Conservation (phyloP, 2,888 invertebrate species). For the Pheosia tremula region DNA sequence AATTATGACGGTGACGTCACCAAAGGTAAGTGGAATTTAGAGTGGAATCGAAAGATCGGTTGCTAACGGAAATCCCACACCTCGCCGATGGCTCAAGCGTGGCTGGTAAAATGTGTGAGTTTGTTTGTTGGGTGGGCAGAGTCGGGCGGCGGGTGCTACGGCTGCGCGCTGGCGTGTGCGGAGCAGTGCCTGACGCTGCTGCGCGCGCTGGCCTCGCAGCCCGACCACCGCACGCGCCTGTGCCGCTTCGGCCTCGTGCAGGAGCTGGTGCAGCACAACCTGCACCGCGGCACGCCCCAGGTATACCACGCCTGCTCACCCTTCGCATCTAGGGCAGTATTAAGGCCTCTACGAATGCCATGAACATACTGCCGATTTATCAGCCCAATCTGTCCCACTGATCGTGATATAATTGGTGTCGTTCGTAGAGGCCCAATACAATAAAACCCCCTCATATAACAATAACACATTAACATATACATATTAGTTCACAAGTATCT, state of each 20-base stretch:
- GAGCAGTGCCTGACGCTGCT: slow-evolving; percentile 97
- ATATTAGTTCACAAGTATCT: too few species aligned
- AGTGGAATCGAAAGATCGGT: neutral
- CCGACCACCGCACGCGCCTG: slow-evolving; percentile 89
- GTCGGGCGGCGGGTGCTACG: slow-evolving; percentile 88
- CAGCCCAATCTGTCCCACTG: too few species aligned
- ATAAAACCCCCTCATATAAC: too few species aligned
- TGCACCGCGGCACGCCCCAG: slow-evolving; percentile 93
- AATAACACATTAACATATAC: too few species aligned
- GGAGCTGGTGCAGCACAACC: slow-evolving; percentile 95
- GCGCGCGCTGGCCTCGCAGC: slow-evolving; percentile 93
- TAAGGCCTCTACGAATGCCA: too few species aligned
- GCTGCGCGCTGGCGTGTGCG: slow-evolving; percentile 95
- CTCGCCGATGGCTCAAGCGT: neutral
- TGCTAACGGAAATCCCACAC: neutral
- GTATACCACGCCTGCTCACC: slow-evolving; percentile 46
- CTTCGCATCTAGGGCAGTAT: too few species aligned
- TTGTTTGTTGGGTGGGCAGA: slow-evolving; percentile 20
- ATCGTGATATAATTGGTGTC: too few species aligned
- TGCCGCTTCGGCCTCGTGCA: slow-evolving; percentile 94
- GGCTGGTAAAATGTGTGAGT: neutral
- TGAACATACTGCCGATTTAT: too few species aligned
- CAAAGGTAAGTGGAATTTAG: slow-evolving; percentile 58
- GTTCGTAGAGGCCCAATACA: too few species aligned
- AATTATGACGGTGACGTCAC: slow-evolving; percentile 74